phyloP scores from a whole-genome alignment of 2,113 vertebrate species.

The Spizaetus ornatus region DNA sequence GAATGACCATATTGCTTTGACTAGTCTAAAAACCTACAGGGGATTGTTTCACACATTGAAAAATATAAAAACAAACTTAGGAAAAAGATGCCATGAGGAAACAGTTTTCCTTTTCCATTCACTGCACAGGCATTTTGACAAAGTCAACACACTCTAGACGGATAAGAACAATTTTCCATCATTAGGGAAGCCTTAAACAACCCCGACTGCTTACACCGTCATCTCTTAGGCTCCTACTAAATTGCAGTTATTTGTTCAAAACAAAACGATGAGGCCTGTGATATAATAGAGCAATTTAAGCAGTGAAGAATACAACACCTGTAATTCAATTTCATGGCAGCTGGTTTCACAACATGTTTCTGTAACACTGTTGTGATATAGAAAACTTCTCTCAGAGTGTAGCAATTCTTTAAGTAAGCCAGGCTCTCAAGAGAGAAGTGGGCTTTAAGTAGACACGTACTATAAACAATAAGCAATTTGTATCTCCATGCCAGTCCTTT shows the following conservation, averaged over 20 bases:
- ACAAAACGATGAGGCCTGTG: slow-evolving; percentile 66
- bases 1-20: neutral
- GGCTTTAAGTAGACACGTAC: slow-evolving; percentile 40
- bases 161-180: slow-evolving; percentile 72
- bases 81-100: slow-evolving; percentile 21
- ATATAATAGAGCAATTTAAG: slow-evolving; percentile 74
- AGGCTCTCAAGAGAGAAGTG: slow-evolving; percentile 21
- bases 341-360: slow-evolving; percentile 70
- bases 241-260: slow-evolving; percentile 78
- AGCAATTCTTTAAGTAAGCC: slow-evolving; percentile 29
- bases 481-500: neutral
- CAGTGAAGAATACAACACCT: slow-evolving; percentile 70
- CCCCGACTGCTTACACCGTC: slow-evolving; percentile 56
- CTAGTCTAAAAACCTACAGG: neutral
- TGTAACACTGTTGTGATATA: slow-evolving; percentile 37
- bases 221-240: slow-evolving; percentile 64
- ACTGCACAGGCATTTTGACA: slow-evolving; percentile 40
- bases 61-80: slow-evolving; percentile 10
- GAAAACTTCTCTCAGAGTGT: slow-evolving; percentile 29
- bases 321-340: slow-evolving; percentile 81
- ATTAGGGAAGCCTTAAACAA: slow-evolving; percentile 74
- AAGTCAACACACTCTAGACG: slow-evolving; percentile 45
- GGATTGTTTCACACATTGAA: neutral
- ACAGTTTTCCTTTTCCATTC: slow-evolving; percentile 13
- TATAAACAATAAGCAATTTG: slow-evolving; percentile 1